Evolutionary conservation across 37 sponge, comb jelly and placozoan genomes (phyloP).

Genomic region (Haliclona indistincta): DNA sequence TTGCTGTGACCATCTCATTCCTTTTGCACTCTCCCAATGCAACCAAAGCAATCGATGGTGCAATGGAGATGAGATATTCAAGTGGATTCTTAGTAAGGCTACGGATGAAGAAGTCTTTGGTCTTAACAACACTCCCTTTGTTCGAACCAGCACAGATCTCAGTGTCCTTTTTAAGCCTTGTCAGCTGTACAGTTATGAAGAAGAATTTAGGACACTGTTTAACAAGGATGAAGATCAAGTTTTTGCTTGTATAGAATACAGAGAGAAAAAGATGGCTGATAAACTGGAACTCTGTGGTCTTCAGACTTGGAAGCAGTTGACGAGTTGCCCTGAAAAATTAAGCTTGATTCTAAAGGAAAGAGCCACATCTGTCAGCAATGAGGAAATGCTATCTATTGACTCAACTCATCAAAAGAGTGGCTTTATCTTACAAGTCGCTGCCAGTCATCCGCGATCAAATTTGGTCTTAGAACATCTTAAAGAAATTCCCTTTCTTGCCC

Average conservation of each 20-base stretch:
- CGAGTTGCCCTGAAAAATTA: neutral
- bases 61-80: conserved; percentile 24
- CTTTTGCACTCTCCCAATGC: conserved; percentile 10
- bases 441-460: neutral
- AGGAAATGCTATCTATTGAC: neutral
- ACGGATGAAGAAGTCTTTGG: neutral
- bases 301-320: conserved; percentile 31
- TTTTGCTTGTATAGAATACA: conserved; percentile 22
- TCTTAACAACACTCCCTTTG: neutral
- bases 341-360: conserved; percentile 11
- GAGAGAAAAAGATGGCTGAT: neutral
- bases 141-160: conserved; percentile 9
- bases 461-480: neutral
- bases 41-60: neutral
- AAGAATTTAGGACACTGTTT: conserved; percentile 23
- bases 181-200: conserved; percentile 42
- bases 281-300: conserved; percentile 27
- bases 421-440: neutral
- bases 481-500: conserved; percentile 25
- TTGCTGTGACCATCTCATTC: conserved; percentile 12
- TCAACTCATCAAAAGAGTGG: conserved; percentile 9
- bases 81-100: conserved; percentile 31
- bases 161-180: neutral
- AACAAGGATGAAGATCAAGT: conserved; percentile 3
- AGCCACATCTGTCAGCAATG: conserved; percentile 14